Conservation (phyloP, 2,113 vertebrate genomes). For the Notothenia coriiceps region DNA sequence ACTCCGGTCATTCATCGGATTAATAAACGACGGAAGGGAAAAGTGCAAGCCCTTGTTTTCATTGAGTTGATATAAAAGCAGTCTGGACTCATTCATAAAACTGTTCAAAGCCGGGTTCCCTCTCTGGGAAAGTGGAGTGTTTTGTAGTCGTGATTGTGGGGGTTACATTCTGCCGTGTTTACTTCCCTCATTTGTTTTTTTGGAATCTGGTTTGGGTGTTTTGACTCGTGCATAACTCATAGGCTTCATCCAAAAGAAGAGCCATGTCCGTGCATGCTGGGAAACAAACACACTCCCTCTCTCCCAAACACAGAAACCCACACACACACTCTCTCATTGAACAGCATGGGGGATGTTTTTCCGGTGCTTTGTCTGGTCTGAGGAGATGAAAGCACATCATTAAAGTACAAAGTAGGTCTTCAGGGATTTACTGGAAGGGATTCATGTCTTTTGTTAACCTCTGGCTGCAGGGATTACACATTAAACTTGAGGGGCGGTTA, state of each 20-base stretch:
- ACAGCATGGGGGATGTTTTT: conserved; percentile 76
- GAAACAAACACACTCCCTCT: conserved; percentile 52
- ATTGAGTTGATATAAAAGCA: conserved; percentile 61
- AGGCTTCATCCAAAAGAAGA: conserved; percentile 51
- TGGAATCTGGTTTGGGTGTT: conserved; percentile 66
- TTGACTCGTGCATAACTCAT: conserved; percentile 70
- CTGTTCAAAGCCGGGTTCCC: conserved; percentile 45
- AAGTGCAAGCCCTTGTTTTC: conserved; percentile 41
- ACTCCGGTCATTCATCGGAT: conserved; percentile 44
- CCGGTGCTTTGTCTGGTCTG: conserved; percentile 76
- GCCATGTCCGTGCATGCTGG: conserved; percentile 71
- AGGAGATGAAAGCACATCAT: conserved; percentile 81
- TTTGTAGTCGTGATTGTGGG: conserved; percentile 35
- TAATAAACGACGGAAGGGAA: conserved; percentile 56
- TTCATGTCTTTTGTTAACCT: conserved; percentile 74
- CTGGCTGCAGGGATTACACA: conserved; percentile 67
- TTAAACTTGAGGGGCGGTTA: conserved; percentile 45
- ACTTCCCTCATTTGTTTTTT: conserved; percentile 72
- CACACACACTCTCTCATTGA: conserved; percentile 63
- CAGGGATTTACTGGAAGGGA: conserved; percentile 75
- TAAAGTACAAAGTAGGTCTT: conserved; percentile 80
- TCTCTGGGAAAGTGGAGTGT: conserved; percentile 59
- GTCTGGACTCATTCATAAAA: conserved; percentile 72
- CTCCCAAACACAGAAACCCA: conserved; percentile 37
- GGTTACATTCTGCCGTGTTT: conserved; percentile 69